Conservation (phyloP, 2,888 invertebrate species). For the Amblyjoppa fuscipennis region DNA sequence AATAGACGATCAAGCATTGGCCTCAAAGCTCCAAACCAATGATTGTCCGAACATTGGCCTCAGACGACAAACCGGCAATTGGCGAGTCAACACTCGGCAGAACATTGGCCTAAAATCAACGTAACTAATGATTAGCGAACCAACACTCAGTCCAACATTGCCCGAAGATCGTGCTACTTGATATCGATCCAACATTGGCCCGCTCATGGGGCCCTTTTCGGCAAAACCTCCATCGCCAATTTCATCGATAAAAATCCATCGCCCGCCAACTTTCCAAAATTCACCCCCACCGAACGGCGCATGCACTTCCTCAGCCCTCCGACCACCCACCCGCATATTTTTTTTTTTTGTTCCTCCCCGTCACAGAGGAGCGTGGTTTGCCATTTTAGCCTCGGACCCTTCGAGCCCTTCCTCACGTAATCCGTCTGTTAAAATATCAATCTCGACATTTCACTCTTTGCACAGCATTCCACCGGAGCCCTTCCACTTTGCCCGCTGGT, state of each 20-base stretch:
- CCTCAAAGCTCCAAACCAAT: too few relatives aligned
- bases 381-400: conserved; percentile 42
- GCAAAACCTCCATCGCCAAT: background rate
- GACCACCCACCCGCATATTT: background rate
- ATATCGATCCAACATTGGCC: too few relatives aligned
- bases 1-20: too few relatives aligned
- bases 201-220: too few relatives aligned
- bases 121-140: too few relatives aligned
- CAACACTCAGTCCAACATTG: too few relatives aligned
- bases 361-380: conserved; percentile 29
- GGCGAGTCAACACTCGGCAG: too few relatives aligned
- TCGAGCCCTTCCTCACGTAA: conserved; percentile 79
- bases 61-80: too few relatives aligned
- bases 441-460: conserved; percentile 83
- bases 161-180: too few relatives aligned
- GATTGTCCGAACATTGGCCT: too few relatives aligned
- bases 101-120: too few relatives aligned
- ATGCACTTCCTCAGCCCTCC: background rate
- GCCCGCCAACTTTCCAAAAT: background rate
- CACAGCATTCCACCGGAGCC: conserved; percentile 79
- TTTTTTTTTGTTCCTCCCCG: background rate
- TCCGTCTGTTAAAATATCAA: conserved; percentile 85
- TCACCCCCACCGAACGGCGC: background rate
- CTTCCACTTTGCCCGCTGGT: conserved; percentile 71
- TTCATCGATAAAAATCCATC: background rate